Evolutionary conservation across 2,797 vertebrate genomes (phyloP).

Genomic region (Austrolebias charrua): DNA sequence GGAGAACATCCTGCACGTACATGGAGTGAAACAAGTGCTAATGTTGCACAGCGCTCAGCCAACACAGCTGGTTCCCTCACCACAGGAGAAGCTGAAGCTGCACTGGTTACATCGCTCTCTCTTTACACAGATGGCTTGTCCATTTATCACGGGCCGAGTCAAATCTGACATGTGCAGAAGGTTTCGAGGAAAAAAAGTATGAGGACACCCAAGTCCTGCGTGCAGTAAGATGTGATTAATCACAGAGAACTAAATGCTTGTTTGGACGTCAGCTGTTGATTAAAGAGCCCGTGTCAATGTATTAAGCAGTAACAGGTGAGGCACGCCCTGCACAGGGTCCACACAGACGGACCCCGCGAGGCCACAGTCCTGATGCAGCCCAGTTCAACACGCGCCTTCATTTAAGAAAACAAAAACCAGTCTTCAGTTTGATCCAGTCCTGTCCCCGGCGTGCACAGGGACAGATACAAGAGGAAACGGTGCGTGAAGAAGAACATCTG

Average conservation of each 20-base stretch:
- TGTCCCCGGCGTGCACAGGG: no score
- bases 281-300: background rate
- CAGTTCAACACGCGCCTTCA: no score
- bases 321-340: no score
- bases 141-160: background rate
- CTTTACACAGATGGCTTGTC: background rate
- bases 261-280: background rate
- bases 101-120: background rate
- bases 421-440: no score
- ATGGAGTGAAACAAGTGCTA: constrained; percentile 5
- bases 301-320: no score
- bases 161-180: background rate
- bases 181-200: background rate
- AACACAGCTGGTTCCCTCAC: background rate
- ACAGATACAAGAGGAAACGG: no score
- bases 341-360: no score
- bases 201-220: no score
- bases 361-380: no score
- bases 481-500: background rate
- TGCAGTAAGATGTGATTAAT: background rate
- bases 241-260: background rate
- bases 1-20: background rate
- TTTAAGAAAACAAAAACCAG: no score
- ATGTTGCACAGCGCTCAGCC: constrained; percentile 10
- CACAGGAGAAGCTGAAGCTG: background rate